phyloP scores from a whole-genome alignment of 2,888 invertebrate species.

The Melanostoma scalare region DNA sequence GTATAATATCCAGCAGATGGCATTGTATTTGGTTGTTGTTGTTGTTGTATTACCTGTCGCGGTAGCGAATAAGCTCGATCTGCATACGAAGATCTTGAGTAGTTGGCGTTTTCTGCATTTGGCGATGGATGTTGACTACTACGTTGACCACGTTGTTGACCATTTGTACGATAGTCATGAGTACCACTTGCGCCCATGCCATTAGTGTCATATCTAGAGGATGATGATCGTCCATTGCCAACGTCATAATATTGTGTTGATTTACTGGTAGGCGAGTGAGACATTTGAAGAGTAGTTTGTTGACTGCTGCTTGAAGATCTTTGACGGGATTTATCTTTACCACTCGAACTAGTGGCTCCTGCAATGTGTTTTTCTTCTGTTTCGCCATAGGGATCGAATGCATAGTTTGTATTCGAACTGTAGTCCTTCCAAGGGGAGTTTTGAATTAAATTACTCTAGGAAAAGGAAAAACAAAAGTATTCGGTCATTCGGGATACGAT shows the following conservation, averaged over 20 bases:
- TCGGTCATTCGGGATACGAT: slow-evolving; percentile 43
- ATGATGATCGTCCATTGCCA: slow-evolving; percentile 73
- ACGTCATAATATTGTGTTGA: slow-evolving; percentile 80
- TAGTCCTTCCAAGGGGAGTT: slow-evolving; percentile 95
- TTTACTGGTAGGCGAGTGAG: slow-evolving; percentile 81
- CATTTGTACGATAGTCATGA: slow-evolving; percentile 75
- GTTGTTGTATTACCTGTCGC: slow-evolving; percentile 83
- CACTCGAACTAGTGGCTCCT: slow-evolving; percentile 73
- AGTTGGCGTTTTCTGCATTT: slow-evolving; percentile 67
- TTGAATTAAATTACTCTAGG: slow-evolving; percentile 91
- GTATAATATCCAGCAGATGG: slow-evolving; percentile 83
- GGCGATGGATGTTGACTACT: slow-evolving; percentile 45
- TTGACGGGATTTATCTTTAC: slow-evolving; percentile 78
- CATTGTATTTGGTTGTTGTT: slow-evolving; percentile 80
- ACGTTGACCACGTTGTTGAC: slow-evolving; percentile 70
- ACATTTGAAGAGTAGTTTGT: slow-evolving; percentile 82
- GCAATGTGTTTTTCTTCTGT: slow-evolving; percentile 87
- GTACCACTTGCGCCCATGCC: slow-evolving; percentile 70
- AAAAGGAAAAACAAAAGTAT: slow-evolving; percentile 71
- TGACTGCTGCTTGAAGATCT: slow-evolving; percentile 78
- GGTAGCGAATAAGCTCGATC: slow-evolving; percentile 90
- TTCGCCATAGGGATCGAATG: slow-evolving; percentile 92
- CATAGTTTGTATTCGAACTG: slow-evolving; percentile 93
- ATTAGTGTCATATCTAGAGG: slow-evolving; percentile 66
- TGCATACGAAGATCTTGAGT: slow-evolving; percentile 81